Evolutionary conservation across 2,113 vertebrate species (phyloP), one percentile per base, ranked within the genome.

Genomic region (Romanogobio albipinnatus): DNA sequence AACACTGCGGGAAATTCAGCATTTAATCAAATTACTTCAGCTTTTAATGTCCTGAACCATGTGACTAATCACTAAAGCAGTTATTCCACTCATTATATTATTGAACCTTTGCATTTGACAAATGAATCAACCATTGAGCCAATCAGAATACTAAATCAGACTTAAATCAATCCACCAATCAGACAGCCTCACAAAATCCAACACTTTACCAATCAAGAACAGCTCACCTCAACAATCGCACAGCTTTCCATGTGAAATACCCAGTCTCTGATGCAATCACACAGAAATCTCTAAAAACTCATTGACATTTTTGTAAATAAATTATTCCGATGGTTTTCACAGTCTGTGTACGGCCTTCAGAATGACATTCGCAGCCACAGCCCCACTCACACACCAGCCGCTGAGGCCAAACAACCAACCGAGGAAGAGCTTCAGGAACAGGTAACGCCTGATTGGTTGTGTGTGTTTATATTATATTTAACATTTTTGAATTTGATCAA

Each of bases 341-440:
- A 98, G 97, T 99, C 97, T 89, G 97, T 99, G 90, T 99, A 98
- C 83, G 97, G 98, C 90, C 95, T 98, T 93, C 97, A 99, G 94
- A 99, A 98, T 1, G 97, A 99, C 66, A 96, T 98, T 88, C 95
- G 97, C 89, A 97, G 96, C 90, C 96, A 99, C 93, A 98, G 97
- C 89, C 97, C 98, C 9, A 97, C 97, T 78, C 96, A 98, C 94
- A 96, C 95, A 11, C 96, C 97, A 11, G 94, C 93, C 77, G 96
- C 97, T 49, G 98, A 99, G 93, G 95, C 93, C 86, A 97, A 97
- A 90, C 96, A 97, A 90, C 97, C 97, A 3, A 99, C 96, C 87
- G 96, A 95, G 94, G 98, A 98, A 61, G 97, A 98, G 89, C 94
- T 99, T 83, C 96, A 96, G 43, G 95, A 97, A 90, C 96, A 99